Percentiles rank a stretch among this genome's conserved stretches.
Conservation (phyloP, 2,888 invertebrate genomes). For the Tortricodes alternella region DNA sequence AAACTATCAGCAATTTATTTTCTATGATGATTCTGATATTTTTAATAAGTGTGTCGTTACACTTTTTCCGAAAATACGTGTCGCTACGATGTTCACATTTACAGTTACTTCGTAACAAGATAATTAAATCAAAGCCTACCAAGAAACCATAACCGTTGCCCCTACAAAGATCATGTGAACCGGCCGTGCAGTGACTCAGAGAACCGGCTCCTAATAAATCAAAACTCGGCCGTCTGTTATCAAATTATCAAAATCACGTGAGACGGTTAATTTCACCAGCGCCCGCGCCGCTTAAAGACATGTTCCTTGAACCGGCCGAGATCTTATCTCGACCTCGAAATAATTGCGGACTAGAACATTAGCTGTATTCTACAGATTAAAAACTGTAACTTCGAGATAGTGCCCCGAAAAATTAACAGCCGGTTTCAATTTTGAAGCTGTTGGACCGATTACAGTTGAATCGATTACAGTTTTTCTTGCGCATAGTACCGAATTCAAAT, state of each 20-base stretch:
- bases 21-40: neutral
- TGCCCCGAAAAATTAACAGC: constrained; percentile 41
- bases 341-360: constrained; percentile 77
- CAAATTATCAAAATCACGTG: constrained; percentile 81
- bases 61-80: constrained; percentile 21
- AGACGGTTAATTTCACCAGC: constrained; percentile 74
- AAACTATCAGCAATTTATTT: constrained; percentile 5
- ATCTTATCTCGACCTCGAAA: constrained; percentile 68
- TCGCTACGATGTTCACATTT: constrained; percentile 28
- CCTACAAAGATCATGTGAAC: constrained; percentile 65
- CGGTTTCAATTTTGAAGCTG: neutral
- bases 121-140: constrained; percentile 38
- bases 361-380: constrained; percentile 44
- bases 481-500: constrained; percentile 15
- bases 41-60: constrained; percentile 13
- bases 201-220: constrained; percentile 73
- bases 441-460: constrained; percentile 10
- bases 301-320: constrained; percentile 71
- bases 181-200: constrained; percentile 56
- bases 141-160: constrained; percentile 43
- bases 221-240: constrained; percentile 68
- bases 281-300: constrained; percentile 69
- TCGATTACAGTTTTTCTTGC: constrained; percentile 22
- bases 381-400: constrained; percentile 46
- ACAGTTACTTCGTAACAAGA: constrained; percentile 27